Evolutionary conservation across 2,113 vertebrate genomes (phyloP).

Genomic region (Nicator chloris): DNA sequence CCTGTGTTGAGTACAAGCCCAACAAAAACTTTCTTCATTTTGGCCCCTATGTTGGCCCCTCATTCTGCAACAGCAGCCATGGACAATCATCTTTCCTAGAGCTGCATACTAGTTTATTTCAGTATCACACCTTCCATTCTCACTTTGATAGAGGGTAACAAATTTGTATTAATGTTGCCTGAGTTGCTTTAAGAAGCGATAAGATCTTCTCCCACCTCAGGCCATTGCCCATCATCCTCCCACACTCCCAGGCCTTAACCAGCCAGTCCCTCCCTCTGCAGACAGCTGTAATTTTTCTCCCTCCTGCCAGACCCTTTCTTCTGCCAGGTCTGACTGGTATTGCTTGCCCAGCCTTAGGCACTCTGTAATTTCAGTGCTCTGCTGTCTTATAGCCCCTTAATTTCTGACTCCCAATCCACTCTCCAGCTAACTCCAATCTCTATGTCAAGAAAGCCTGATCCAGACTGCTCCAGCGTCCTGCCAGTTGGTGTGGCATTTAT

Average conservation of each 20-base stretch:
- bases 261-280: neutral
- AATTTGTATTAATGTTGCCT: neutral
- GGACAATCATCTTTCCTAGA: neutral
- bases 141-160: neutral
- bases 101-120: accelerated
- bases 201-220: neutral
- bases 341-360: neutral
- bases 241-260: accelerated
- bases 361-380: neutral
- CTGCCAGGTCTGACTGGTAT: neutral
- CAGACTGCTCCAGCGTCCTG: neutral
- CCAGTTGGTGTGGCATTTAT: neutral
- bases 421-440: neutral
- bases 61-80: accelerated
- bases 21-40: neutral
- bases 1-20: neutral
- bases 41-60: accelerated
- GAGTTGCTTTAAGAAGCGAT: neutral
- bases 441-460: neutral
- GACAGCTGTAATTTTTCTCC: neutral
- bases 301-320: neutral
- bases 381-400: neutral
- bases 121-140: neutral
- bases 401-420: neutral
- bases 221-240: neutral